phyloP scores from a whole-genome alignment of 2,888 invertebrate genomes.

The Hybos culiciformis region DNA sequence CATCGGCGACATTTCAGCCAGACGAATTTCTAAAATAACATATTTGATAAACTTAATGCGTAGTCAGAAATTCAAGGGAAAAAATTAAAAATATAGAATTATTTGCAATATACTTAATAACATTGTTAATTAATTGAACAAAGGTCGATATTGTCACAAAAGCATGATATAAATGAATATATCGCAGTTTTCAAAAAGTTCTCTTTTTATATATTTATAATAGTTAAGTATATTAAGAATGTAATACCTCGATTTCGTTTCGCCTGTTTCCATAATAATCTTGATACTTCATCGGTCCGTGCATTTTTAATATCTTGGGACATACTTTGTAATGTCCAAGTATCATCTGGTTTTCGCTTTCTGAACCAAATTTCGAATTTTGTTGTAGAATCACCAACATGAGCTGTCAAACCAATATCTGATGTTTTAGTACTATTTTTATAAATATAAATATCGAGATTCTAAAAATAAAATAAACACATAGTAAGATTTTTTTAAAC shows the following conservation, averaged over 20 bases:
- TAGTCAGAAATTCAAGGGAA: no score
- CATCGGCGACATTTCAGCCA: slow-evolving; percentile 77
- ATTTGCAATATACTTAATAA: no score
- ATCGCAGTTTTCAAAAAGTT: no score
- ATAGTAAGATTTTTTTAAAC: no score
- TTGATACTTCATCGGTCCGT: slow-evolving; percentile 86
- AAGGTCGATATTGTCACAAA: no score
- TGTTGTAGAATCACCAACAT: slow-evolving; percentile 69
- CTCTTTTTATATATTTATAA: no score
- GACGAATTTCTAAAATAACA: slow-evolving; percentile 49
- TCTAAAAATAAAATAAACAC: no score
- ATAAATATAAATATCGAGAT: slow-evolving; percentile 82
- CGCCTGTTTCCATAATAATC: slow-evolving; percentile 87
- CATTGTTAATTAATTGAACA: no score
- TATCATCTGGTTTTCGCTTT: slow-evolving; percentile 60
- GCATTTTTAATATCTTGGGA: slow-evolving; percentile 74
- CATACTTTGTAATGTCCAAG: slow-evolving; percentile 73
- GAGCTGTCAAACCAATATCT: slow-evolving; percentile 84
- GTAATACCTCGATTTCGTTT: slow-evolving; percentile 89
- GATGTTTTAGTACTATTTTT: slow-evolving; percentile 91
- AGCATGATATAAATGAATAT: no score
- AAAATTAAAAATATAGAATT: no score
- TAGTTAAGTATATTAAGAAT: no score
- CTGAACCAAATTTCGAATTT: slow-evolving; percentile 95
- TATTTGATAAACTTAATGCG: background rate